Base-by-base conservation (phyloP, 2,113 vertebrate genomes). In the Oophaga pumilio region DNA sequence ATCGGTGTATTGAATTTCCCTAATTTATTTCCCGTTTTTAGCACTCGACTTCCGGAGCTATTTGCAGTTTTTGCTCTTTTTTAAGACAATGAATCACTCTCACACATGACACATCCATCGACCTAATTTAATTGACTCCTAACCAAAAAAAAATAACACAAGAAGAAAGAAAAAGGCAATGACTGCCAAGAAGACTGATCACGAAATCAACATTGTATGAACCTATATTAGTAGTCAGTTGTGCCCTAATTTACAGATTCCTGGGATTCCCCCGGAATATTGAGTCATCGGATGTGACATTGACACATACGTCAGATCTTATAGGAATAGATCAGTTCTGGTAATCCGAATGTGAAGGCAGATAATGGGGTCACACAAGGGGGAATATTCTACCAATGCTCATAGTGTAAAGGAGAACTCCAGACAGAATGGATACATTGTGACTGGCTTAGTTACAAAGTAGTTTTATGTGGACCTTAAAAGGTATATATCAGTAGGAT, bases 41-140 rank as follows among this genome's bases (percentile, higher is more conserved):
- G 18, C 26, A 74, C 68, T 53, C 5, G 53, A 20, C 52, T 10
- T 69, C 6, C 52, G 56, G 15, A 15, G 82, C 79, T 82, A 82
- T 64, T 84, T 69, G 49, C 10, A 76, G 84, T 24, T 62, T 24
- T 18, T 4, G 59, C 71, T 66, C 60, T 22, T 14, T 53, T 20
- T 50, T 53, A 24, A 66, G 57, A 18, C n/a, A 86, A 77, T 78
- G 57, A 86, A 66, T 86, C 74, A 86, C 74, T 74, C 14, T 20
- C 73, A 24, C 8, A 52, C 28, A 66, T 77, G 84, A 62, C 73
- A n/a, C 71, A 85, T 86, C 50, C 59, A 68, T 50, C 74, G 8
- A 26, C 59, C n/a, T 50, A 77, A 86, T 66, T 26, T 78, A 86
- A 86, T 64, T 78, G 74, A 8, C 13, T 66, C 74, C 78, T 15